Conservation (phyloP, 1,140 invertebrate genomes). For the Neoseiulus cucumeris region DNA sequence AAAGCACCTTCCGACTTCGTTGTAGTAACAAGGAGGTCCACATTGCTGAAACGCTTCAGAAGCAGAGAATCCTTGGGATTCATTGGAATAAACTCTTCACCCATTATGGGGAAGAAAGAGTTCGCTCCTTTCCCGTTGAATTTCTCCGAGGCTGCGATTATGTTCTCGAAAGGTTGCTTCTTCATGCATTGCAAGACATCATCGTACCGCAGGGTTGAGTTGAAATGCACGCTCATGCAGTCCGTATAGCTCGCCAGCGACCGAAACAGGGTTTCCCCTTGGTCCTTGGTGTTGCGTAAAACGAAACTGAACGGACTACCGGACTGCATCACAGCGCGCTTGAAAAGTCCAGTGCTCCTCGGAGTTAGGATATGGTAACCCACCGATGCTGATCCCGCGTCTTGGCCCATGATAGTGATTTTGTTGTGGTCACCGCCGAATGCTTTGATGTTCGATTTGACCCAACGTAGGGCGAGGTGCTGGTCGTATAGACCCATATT, state of each 20-base stretch:
- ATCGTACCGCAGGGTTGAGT: not conserved
- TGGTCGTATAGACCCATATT: conserved; percentile 22
- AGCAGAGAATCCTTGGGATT: conserved; percentile 3
- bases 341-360: conserved; percentile 16
- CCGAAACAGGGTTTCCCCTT: not conserved
- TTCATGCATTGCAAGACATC: not conserved
- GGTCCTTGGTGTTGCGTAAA: not conserved
- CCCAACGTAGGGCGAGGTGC: conserved; percentile 19
- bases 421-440: conserved; percentile 21
- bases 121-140: conserved; percentile 7
- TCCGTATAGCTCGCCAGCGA: conserved; percentile 2
- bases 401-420: conserved; percentile 35
- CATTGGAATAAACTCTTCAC: conserved; percentile 5
- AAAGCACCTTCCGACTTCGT: not conserved
- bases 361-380: conserved; percentile 26
- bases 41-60: not conserved
- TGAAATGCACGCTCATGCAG: not conserved
- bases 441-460: conserved; percentile 19
- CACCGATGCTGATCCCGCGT: conserved; percentile 25
- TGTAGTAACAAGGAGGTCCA: not conserved
- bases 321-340: conserved; percentile 27
- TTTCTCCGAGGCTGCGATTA: not conserved
- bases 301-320: conserved; percentile 11
- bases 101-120: conserved; percentile 1
- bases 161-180: not conserved